Conservation (phyloP, 2,888 invertebrate genomes). For the Aplocera efformata region DNA sequence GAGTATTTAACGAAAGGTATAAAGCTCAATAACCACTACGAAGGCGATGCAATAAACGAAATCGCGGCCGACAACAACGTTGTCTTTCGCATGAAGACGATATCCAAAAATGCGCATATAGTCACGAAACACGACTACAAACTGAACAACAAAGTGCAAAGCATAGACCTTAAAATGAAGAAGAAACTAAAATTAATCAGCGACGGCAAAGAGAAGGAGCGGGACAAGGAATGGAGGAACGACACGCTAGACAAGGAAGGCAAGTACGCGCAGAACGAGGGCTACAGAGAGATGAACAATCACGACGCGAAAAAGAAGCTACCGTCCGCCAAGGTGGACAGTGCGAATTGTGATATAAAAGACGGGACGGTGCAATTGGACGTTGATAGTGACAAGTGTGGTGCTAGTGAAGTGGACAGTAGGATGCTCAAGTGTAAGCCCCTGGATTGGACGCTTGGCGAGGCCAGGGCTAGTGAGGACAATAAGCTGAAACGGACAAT, state of each 20-base stretch:
- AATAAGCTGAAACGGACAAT: constrained; percentile 65
- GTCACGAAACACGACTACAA: constrained; percentile 74
- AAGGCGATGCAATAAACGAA: constrained; percentile 61
- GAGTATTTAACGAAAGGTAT: constrained; percentile 65
- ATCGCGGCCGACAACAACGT: constrained; percentile 67
- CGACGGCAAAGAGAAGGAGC: constrained; percentile 61
- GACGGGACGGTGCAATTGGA: constrained; percentile 65
- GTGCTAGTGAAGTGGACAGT: constrained; percentile 67
- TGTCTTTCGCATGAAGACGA: constrained; percentile 71
- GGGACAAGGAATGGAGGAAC: constrained; percentile 80
- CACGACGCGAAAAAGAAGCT: constrained; percentile 72
- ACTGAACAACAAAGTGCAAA: constrained; percentile 56
- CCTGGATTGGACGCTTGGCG: constrained; percentile 67
- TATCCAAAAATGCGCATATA: constrained; percentile 74
- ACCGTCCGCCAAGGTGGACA: constrained; percentile 61
- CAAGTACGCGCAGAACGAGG: constrained; percentile 73
- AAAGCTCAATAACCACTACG: constrained; percentile 67
- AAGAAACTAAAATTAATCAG: constrained; percentile 65
- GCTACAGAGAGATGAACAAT: constrained; percentile 73
- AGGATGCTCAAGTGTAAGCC: constrained; percentile 60
- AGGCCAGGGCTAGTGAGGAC: constrained; percentile 45
- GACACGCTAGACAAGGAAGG: constrained; percentile 79
- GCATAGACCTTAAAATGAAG: constrained; percentile 64
- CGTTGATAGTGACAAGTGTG: constrained; percentile 54
- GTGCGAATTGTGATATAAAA: constrained; percentile 68